Conservation (phyloP, 2,113 vertebrate species). For the Thomomys bottae region DNA sequence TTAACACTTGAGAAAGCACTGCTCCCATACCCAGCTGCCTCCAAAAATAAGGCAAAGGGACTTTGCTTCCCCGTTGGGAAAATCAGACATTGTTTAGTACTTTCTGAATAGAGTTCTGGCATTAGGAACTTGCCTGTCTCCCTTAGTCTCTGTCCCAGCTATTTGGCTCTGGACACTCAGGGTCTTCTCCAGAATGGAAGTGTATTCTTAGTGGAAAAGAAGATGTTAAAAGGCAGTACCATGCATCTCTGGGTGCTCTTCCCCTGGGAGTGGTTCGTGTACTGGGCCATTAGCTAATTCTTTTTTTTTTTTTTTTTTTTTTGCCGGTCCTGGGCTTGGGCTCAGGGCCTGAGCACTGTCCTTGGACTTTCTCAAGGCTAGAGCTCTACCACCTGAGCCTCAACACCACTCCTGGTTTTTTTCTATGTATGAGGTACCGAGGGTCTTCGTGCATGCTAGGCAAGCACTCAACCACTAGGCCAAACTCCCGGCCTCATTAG, state of each 20-base stretch:
- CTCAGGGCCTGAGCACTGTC: too few species aligned
- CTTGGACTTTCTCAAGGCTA: too few species aligned
- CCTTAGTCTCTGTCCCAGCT: not conserved
- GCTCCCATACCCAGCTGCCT: not conserved
- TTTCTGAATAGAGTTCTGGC: constrained; percentile 18
- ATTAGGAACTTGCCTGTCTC: not conserved
- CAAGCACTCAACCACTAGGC: too few species aligned
- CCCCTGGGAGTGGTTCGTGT: not conserved
- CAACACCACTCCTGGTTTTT: too few species aligned
- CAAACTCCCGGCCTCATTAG: too few species aligned
- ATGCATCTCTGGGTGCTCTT: not conserved
- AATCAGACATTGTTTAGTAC: not conserved
- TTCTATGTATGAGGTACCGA: too few species aligned
- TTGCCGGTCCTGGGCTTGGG: too few species aligned
- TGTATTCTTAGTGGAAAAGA: not conserved
- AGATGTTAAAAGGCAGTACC: not conserved
- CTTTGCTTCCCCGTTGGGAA: not conserved
- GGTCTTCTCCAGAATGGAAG: not conserved
- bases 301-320: too few species aligned
- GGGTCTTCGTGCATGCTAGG: too few species aligned
- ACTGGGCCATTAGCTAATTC: not conserved
- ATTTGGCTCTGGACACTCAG: not conserved
- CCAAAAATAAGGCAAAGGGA: not conserved
- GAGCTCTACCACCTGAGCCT: too few species aligned
- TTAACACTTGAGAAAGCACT: not conserved